phyloP scores from a whole-genome alignment of 2,797 vertebrate genomes.

The Psittacula derbiana region DNA sequence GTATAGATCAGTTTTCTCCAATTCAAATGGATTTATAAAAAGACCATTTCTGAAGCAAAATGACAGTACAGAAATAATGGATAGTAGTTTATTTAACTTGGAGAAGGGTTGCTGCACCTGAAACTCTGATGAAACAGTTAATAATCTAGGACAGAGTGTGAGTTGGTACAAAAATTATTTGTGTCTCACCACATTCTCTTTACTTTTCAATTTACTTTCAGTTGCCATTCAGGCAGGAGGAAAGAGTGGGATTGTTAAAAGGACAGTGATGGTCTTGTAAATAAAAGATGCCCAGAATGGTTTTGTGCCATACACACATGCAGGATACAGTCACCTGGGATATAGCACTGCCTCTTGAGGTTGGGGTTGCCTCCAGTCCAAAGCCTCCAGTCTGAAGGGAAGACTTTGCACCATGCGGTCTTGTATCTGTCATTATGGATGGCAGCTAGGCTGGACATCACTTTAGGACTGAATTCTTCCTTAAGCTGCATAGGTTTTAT shows the following conservation, averaged over 20 bases:
- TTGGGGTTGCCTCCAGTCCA: neutral
- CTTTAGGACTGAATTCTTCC: neutral
- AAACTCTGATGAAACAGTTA: neutral
- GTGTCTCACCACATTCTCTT: neutral
- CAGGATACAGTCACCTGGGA: accelerated
- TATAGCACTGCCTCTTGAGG: neutral
- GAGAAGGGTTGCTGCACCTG: neutral
- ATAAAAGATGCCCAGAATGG: neutral
- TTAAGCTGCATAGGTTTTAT: neutral
- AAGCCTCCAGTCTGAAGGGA: neutral
- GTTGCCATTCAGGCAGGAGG: neutral
- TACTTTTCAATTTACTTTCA: neutral
- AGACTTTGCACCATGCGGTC: neutral
- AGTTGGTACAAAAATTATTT: neutral
- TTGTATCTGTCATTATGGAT: neutral
- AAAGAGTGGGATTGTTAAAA: neutral
- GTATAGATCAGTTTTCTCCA: neutral
- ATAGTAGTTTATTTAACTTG: neutral
- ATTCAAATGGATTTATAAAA: neutral
- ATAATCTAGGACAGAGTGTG: neutral
- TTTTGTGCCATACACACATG: neutral
- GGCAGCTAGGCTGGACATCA: neutral
- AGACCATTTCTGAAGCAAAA: neutral
- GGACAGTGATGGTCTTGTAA: neutral
- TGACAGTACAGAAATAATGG: neutral